Base-by-base conservation (phyloP, 2,113 vertebrate species). In the Strix aluco region DNA sequence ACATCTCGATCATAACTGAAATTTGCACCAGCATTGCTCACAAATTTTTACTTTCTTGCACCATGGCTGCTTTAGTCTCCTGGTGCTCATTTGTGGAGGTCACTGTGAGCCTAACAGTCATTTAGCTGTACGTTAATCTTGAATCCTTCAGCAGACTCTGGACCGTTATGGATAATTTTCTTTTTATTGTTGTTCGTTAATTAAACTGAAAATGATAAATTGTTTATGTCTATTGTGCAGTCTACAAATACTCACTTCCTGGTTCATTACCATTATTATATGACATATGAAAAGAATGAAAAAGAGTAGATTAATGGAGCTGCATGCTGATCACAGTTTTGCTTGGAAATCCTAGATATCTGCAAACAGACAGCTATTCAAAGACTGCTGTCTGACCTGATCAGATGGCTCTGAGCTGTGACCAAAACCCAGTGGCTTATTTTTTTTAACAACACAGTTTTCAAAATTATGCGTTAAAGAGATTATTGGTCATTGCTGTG, bases 141-240 rank as follows among this genome's bases (percentile, higher is more conserved):
- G 81, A 94, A 81, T 88, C 82, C 91, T 96, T 81, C 90, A 81
- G 54, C 79, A 96, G 86, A 42, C 32, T 88, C 82, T 49, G n/a
- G n/a, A 40, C 67, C 4, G 23, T 80, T 96, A 67, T 10, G 80
- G 86, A 87, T 96, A 95, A 97, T 96, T 97, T 94, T 97, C 70
- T 77, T 97, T 95, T 96, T 95, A 97, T 96, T 96, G 93, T 97
- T 95, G 78, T 91, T 89, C 94, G 97, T 96, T 97, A 96, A 93
- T 95, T 96, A 97, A 97, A 97, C 75, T 92, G 95, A 97, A 95
- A 91, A 94, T 97, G 97, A 98, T 95, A 92, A 97, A 97, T 96
- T 94, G 96, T 95, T 96, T 97, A 67, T 93, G 97, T 96, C 96
- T 96, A 34, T 80, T 90, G 72, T 83, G 83, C 83, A 82, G 78